Percentiles rank a stretch among this genome's conserved stretches.
Evolutionary conservation across 2,113 vertebrate species (phyloP).

Genomic region (Odobenus rosmarus): DNA sequence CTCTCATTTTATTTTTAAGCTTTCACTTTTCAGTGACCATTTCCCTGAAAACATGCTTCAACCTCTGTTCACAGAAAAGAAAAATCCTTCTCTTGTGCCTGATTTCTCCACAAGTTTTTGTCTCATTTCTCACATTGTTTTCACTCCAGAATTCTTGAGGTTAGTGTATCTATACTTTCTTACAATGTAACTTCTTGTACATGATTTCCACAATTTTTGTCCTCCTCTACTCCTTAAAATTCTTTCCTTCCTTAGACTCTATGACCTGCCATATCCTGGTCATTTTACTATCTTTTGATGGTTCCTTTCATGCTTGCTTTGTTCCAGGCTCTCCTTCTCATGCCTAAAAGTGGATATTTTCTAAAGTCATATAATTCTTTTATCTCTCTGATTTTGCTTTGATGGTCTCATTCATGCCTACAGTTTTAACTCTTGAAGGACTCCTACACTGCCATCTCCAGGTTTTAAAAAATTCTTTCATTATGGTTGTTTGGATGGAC

Average conservation of each 20-base stretch:
- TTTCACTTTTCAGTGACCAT: constrained; percentile 1
- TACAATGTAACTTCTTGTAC: neutral
- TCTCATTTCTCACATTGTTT: neutral
- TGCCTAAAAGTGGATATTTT: neutral
- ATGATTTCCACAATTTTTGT: neutral
- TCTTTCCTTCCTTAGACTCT: neutral
- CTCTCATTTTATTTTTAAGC: neutral
- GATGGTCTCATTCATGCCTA: neutral
- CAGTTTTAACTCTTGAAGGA: neutral
- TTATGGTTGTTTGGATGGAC: neutral
- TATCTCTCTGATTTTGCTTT: neutral
- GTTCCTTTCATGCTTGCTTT: neutral
- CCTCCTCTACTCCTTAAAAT: neutral
- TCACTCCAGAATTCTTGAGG: neutral
- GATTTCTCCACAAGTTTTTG: neutral
- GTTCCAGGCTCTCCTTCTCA: neutral
- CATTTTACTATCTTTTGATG: neutral
- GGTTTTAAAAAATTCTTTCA: neutral
- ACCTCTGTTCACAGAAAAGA: neutral
- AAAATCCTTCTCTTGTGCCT: neutral
- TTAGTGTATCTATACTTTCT: neutral
- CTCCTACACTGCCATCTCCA: neutral
- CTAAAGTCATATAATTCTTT: neutral
- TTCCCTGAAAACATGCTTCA: neutral
- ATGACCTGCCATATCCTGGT: neutral